phyloP scores from a whole-genome alignment of 2,113 vertebrate species.

The Phalacrocorax pelagicus region DNA sequence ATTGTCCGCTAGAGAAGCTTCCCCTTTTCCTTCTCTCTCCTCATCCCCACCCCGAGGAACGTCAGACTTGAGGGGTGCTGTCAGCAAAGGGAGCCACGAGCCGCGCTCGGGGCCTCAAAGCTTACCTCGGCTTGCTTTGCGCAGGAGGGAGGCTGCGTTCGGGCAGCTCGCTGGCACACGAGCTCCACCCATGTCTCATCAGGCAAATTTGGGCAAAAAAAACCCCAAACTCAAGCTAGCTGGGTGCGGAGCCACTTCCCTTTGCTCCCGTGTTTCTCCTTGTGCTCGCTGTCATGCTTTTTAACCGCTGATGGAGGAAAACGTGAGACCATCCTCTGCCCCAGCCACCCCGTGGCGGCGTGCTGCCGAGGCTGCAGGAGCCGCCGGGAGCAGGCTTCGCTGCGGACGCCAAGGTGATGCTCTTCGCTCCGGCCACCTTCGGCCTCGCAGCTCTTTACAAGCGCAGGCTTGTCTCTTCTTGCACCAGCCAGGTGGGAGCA shows the following conservation, averaged over 20 bases:
- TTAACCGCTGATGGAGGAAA: neutral
- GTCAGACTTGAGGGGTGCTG: neutral
- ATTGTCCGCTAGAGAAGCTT: neutral
- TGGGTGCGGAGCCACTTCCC: neutral
- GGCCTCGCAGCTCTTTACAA: neutral
- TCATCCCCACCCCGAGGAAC: neutral
- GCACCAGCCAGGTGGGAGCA: neutral
- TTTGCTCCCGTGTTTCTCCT: neutral
- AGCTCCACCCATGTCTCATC: fast-evolving
- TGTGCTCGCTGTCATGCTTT: neutral
- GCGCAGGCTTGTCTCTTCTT: neutral
- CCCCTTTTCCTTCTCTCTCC: neutral
- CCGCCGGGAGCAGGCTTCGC: fast-evolving
- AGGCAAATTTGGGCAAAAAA: too few species aligned
- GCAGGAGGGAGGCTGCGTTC: neutral
- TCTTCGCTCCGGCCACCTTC: fast-evolving
- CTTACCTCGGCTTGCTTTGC: neutral
- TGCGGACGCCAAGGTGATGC: fast-evolving
- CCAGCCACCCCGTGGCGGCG: neutral
- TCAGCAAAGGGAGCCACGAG: neutral
- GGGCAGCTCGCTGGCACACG: neutral
- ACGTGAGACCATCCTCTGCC: too few species aligned
- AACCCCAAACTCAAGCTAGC: neutral
- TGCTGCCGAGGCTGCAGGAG: fast-evolving
- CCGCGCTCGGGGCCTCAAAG: fast-evolving